Conservation (phyloP, 1,140 invertebrate genomes). For the Augochlora pura region DNA sequence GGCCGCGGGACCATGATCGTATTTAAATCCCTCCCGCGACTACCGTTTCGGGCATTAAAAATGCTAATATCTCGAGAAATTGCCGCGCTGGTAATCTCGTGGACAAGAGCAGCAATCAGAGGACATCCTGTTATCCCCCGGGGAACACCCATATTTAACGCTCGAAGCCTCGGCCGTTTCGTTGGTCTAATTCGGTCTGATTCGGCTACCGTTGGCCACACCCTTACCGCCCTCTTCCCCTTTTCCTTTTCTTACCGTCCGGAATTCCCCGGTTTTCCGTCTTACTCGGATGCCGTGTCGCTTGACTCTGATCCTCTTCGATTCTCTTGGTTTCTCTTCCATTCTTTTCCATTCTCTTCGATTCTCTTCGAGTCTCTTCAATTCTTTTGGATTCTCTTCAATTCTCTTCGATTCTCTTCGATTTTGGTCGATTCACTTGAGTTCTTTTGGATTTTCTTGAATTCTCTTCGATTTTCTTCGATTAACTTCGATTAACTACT, state of each 20-base stretch:
- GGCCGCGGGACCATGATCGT: constrained; percentile 33
- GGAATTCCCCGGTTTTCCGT: constrained; percentile 8
- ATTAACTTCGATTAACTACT: too few relatives aligned
- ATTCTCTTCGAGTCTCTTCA: too few relatives aligned
- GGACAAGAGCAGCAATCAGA: constrained; percentile 71
- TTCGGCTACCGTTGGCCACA: constrained; percentile 62
- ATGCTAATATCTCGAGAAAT: constrained; percentile 54
- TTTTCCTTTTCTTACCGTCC: constrained; percentile 23
- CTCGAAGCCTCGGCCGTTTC: constrained; percentile 27
- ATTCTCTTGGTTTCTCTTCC: too few relatives aligned
- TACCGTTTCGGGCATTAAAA: constrained; percentile 54
- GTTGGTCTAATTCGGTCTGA: constrained; percentile 15
- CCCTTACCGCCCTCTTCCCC: constrained; percentile 47
- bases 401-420: too few relatives aligned
- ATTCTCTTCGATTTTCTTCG: too few relatives aligned
- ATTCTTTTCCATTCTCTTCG: too few relatives aligned
- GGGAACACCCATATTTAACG: constrained; percentile 69
- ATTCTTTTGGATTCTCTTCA: too few relatives aligned
- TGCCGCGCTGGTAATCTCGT: constrained; percentile 57
- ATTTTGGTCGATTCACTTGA: too few relatives aligned
- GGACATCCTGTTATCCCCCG: constrained; percentile 70
- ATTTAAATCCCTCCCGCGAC: constrained; percentile 52
- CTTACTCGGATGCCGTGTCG: not conserved
- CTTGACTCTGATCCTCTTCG: too few relatives aligned
- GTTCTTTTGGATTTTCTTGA: too few relatives aligned